Conservation (phyloP, 2,797 vertebrate species). For the Carapus acus region DNA sequence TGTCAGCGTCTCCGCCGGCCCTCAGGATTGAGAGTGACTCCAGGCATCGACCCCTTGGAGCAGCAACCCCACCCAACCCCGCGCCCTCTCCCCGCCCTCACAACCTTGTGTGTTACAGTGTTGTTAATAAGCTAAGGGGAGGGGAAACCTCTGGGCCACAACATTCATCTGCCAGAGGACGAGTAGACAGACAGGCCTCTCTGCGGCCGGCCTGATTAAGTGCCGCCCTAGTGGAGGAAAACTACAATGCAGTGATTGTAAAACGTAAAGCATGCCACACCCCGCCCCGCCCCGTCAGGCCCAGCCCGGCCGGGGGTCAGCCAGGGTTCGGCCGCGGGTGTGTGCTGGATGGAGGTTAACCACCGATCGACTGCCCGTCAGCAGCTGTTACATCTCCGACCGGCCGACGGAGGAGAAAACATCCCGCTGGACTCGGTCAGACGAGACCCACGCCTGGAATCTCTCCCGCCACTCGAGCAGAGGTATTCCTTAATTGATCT, state of each 20-base stretch:
- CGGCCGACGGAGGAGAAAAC: background rate
- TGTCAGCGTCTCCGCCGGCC: slow-evolving; percentile 4
- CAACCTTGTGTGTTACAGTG: slow-evolving; percentile 30
- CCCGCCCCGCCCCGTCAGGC: too few species aligned
- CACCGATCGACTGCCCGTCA: background rate
- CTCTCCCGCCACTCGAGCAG: too few species aligned
- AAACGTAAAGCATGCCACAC: slow-evolving; percentile 9
- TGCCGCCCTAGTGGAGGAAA: background rate
- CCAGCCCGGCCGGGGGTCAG: slow-evolving; percentile 7
- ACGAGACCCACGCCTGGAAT: too few species aligned
- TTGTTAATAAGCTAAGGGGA: slow-evolving; percentile 38
- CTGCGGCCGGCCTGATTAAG: slow-evolving; percentile 7
- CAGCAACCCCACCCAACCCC: slow-evolving; percentile 7
- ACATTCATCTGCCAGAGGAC: slow-evolving; percentile 31
- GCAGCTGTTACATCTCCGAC: background rate
- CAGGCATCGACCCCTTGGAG: slow-evolving; percentile 16
- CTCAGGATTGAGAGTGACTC: slow-evolving; percentile 24
- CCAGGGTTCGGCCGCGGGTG: background rate
- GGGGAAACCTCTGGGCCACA: slow-evolving; percentile 16
- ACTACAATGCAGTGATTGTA: slow-evolving; percentile 4
- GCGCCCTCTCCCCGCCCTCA: too few species aligned
- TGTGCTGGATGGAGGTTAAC: background rate
- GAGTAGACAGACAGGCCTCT: slow-evolving; percentile 18
- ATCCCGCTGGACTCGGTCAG: slow-evolving; percentile 11
- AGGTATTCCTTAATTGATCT: too few species aligned